Evolutionary conservation across 1,140 invertebrate genomes (phyloP).

Genomic region (Eriosoma lanigerum): DNA sequence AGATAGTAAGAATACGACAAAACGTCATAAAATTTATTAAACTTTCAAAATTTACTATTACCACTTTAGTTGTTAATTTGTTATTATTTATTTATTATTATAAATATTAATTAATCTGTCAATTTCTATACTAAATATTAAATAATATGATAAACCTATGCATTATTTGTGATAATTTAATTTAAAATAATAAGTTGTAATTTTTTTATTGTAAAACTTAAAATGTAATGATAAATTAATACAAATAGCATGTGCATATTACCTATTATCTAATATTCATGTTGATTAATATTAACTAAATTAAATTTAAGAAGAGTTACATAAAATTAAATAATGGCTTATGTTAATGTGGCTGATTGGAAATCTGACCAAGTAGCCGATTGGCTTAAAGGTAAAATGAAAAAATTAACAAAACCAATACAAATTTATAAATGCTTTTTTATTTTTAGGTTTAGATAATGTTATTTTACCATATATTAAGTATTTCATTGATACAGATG

Average conservation of each 20-base stretch:
- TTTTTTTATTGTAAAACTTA: neutral
- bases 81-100: neutral
- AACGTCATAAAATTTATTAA: constrained; percentile 12
- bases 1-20: neutral
- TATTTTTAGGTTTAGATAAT: constrained; percentile 74
- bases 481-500: constrained; percentile 75
- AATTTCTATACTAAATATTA: neutral
- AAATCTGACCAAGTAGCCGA: constrained; percentile 89
- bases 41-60: neutral
- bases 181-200: neutral
- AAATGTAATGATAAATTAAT: neutral
- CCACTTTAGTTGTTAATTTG: neutral
- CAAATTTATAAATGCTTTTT: constrained; percentile 42
- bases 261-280: neutral
- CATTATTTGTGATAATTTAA: too few species aligned
- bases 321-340: constrained; percentile 65
- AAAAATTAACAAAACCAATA: neutral
- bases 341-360: constrained; percentile 90
- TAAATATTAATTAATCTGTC: neutral
- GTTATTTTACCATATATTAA: constrained; percentile 78
- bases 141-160: neutral
- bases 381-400: constrained; percentile 79
- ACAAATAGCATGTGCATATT: neutral
- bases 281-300: neutral
- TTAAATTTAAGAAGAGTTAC: neutral